A percentile compares a stretch with the other conserved stretches of the same genome.
Conservation (phyloP, 2,888 invertebrate genomes). For the Caenorhabditis panamensis region DNA sequence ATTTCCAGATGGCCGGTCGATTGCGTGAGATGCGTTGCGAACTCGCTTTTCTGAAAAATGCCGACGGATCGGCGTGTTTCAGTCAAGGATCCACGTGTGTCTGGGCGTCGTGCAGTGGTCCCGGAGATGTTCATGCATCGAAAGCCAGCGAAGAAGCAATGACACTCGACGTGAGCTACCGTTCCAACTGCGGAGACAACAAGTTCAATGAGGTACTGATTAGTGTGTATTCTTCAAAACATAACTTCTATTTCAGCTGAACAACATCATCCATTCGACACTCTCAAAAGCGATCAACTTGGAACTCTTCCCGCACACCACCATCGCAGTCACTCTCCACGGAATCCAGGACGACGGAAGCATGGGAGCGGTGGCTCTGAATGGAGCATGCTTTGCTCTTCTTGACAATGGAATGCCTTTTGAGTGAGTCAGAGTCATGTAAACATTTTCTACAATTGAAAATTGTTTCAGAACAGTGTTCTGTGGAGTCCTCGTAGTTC, state of each 20-base stretch:
- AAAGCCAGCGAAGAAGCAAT: slow-evolving; percentile 62
- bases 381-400: slow-evolving; percentile 65
- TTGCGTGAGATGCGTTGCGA: slow-evolving; percentile 50
- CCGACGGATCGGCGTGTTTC: slow-evolving; percentile 64
- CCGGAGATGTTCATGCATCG: slow-evolving; percentile 68
- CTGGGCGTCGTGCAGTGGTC: slow-evolving; percentile 69
- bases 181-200: slow-evolving; percentile 61
- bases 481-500: slow-evolving; percentile 69
- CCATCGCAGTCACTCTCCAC: slow-evolving; percentile 67
- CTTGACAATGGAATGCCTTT: slow-evolving; percentile 67
- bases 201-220: slow-evolving; percentile 58
- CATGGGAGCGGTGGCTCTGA: slow-evolving; percentile 65
- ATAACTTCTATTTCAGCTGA: slow-evolving; percentile 50
- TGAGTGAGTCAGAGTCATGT: slow-evolving; percentile 31
- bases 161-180: slow-evolving; percentile 65
- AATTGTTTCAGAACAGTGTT: slow-evolving; percentile 65
- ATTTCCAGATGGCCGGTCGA: slow-evolving; percentile 39
- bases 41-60: slow-evolving; percentile 60
- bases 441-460: not conserved
- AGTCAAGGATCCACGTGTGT: slow-evolving; percentile 67
- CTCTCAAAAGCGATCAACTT: slow-evolving; percentile 60
- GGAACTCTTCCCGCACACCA: slow-evolving; percentile 68
- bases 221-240: too few relatives aligned
- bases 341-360: slow-evolving; percentile 69
- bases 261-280: slow-evolving; percentile 62